Evolutionary conservation across 2,888 invertebrate species (phyloP), one percentile per base, ranked within the genome.

Genomic region (Chymomyza caudatula): DNA sequence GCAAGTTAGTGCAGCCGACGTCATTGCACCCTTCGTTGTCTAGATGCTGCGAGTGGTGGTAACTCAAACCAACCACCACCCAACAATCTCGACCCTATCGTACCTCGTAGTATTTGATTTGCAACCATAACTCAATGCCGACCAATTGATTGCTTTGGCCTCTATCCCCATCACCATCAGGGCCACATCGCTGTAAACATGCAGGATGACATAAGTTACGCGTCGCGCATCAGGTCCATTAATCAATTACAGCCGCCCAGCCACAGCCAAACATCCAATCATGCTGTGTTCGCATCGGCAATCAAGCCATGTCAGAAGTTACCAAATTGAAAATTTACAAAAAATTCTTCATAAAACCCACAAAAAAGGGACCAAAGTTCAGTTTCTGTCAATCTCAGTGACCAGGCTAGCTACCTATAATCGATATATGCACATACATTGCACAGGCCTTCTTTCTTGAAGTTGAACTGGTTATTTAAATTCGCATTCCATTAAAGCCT

Each of bases 241-340:
- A 88, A 88, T 88, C 87, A 88, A 88, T 88, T 88, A 88, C 83
- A 78, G 80, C 68, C 61, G 55, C 55, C 15, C 47, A 5, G 15
- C 22, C 44, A 23, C 23, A 44, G 44, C 75, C 51, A 68, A 65
- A 11, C 15, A 25, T 17, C 37, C 20, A 4, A 5, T 3, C 51
- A 37, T 37, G 29, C 29, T 25, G 20, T 23, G 2, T 17, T 15
- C 15, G 13, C 29, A 13, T 17, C 42, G 42, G 42, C 29, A 76
- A 75, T 71, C 74, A 76, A 57, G 60, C 71, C 65, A 55, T 75
- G 74, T 75, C 74, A 76, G 74, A 74, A 63, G 70, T 69, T 66
- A 11, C 51, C 22, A 60, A 60, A 60, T 60, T 60, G 60, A 60
- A 60, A 60, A 13, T 44, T 51, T 22, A 42, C 49, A 59, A 49